Evolutionary conservation across 2,797 vertebrate species (phyloP), one percentile per base, ranked within the genome.

Genomic region (Sebastes reedi): DNA sequence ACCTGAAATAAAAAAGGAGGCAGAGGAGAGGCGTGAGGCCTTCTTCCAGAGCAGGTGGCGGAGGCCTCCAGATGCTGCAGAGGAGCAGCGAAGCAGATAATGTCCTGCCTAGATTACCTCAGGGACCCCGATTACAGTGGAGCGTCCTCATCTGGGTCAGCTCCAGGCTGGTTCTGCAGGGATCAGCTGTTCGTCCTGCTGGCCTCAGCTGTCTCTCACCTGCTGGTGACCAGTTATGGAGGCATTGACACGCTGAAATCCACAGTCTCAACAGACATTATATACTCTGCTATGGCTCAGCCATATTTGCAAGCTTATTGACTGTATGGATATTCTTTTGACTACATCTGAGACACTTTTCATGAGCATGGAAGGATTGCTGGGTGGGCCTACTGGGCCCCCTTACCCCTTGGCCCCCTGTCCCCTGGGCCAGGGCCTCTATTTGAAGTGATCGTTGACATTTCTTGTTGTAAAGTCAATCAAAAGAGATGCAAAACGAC

Each of bases 121-220:
- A 70, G 91, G 93, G 93, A 93, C 78, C 79, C 70, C 60, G 89
- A 90, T 93, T 93, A 93, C 88, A 88, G 87, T 60, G 79, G 86
- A 85, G 88, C 86, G 34, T 70, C 87, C 86, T 90, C 93, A 90
- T 92, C 92, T 93, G 92, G 94, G 93, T 90, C 91, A 86, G 88
- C 83, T 91, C 82, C 61, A 83, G 84, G 88, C 86, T 50, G 89
- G 85, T 91, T 91, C 89, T 87, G 90, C 88, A 80, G 86, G 88
- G 86, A 92, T 93, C 90, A 91, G 92, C 90, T 92, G 90, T 91
- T 92, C 75, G 58, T 79, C 81, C 81, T 67, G 78, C 80, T 62
- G 68, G 91, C 83, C 92, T 94, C 95, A 95, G 93, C 93, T 94
- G 94, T 92, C 89, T 81, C 82, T 95, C 94, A 95, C 92, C 93